phyloP scores from a whole-genome alignment of 2,113 vertebrate species.

The Onychorhynchus coronatus region DNA sequence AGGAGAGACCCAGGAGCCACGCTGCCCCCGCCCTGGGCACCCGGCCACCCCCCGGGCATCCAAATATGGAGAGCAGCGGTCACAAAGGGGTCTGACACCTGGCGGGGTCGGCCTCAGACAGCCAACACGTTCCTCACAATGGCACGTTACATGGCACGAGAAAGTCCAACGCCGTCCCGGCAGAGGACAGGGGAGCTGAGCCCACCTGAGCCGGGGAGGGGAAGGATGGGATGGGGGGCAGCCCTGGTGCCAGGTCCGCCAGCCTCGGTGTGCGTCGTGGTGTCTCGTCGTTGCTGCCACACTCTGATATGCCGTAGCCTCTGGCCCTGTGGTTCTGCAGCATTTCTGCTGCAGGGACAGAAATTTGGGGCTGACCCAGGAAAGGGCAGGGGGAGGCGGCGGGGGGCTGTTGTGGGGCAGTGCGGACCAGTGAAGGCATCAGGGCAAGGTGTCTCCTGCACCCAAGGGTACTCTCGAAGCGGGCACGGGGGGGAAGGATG shows the following conservation, averaged over 20 bases:
- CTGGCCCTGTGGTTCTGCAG: not conserved
- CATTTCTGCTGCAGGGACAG: not conserved
- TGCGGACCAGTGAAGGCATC: rapidly evolving
- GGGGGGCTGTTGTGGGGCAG: rapidly evolving
- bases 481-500: rapidly evolving
- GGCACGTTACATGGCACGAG: constrained; percentile 77
- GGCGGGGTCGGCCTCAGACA: constrained; percentile 36
- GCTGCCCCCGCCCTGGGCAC: not conserved
- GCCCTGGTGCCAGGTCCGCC: not conserved
- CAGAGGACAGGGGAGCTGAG: not conserved
- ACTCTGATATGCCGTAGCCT: not conserved
- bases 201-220: not conserved
- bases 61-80: not conserved
- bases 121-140: constrained; percentile 77
- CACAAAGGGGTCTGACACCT: not conserved
- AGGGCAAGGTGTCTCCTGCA: not conserved
- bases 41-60: not conserved
- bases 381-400: not conserved
- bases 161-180: constrained; percentile 11
- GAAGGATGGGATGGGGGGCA: not conserved
- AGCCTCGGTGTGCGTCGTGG: not conserved
- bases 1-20: not conserved
- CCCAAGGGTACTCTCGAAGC: not conserved
- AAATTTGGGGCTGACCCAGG: not conserved
- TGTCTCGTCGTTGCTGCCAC: not conserved